Percentiles rank a stretch among this genome's conserved stretches.
phyloP scores from a whole-genome alignment of 2,797 vertebrate genomes.

The Neopelma chrysocephalum region DNA sequence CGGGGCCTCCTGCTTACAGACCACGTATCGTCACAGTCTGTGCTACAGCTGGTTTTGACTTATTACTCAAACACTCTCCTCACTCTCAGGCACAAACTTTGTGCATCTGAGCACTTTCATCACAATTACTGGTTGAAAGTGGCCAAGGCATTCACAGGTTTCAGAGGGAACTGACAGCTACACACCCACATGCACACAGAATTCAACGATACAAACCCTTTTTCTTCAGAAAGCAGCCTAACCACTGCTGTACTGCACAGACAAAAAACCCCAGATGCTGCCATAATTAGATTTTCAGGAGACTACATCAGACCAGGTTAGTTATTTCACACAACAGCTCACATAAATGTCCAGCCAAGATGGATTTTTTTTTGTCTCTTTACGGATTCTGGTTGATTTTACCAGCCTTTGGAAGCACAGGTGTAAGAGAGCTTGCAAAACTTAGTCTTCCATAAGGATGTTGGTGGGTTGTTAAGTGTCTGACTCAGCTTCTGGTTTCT shows the following conservation, averaged over 20 bases:
- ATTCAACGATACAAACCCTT: background rate
- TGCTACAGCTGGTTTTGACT: background rate
- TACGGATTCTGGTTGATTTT: background rate
- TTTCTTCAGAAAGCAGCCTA: constrained; percentile 19
- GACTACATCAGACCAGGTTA: background rate
- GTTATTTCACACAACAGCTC: background rate
- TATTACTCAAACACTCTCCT: background rate
- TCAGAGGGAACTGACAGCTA: background rate
- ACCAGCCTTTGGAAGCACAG: background rate
- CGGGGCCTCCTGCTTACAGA: background rate
- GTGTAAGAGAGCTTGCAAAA: background rate
- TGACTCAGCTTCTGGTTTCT: background rate
- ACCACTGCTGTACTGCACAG: background rate
- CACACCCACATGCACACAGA: background rate
- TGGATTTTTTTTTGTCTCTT: background rate
- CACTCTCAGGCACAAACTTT: background rate
- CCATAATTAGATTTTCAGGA: background rate
- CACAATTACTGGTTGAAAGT: background rate
- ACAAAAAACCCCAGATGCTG: background rate
- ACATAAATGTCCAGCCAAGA: background rate
- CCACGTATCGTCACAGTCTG: background rate
- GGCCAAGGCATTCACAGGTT: background rate
- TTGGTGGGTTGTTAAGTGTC: background rate
- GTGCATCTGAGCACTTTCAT: background rate
- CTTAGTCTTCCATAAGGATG: background rate